These are phyloP conservation scores for Chrysolophus pictus DNA, from an alignment of 2,797 vertebrate genomes.

Conservation along the genomic window DNA sequence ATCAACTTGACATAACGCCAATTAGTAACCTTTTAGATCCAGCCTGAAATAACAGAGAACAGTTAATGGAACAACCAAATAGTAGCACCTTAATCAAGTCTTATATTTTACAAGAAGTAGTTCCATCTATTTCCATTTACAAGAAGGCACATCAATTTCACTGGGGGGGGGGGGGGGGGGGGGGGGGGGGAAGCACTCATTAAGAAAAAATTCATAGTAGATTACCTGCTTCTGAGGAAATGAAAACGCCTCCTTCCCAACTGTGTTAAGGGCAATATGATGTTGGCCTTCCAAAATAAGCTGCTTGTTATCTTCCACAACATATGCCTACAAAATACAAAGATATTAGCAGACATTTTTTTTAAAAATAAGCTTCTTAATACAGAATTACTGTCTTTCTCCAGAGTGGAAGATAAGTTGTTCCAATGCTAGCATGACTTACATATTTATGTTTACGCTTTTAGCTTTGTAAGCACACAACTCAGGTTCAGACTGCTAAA, in stretches of 20 bases:
- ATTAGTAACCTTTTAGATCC: neutral
- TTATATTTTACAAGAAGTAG: neutral
- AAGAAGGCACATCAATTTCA: neutral
- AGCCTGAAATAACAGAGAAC: neutral
- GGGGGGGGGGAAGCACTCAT: neutral
- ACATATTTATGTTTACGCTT: neutral
- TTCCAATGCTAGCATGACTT: neutral
- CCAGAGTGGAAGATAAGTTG: neutral
- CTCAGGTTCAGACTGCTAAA: neutral
- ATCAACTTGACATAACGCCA: neutral
- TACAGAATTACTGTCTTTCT: neutral
- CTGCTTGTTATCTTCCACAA: constrained; percentile 96
- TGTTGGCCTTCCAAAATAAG: constrained; percentile 96
- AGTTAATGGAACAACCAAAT: neutral
- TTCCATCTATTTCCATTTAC: neutral
- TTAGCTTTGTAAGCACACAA: neutral
- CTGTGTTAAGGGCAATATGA: constrained; percentile 88
- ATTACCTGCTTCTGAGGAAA: constrained; percentile 91
- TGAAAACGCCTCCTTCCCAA: constrained; percentile 92
- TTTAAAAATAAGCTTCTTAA: neutral
- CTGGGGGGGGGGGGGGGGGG: neutral
- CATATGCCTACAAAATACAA: constrained; percentile 85
- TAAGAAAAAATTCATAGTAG: neutral
- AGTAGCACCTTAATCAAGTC: neutral
- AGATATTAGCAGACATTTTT: neutral